Evolutionary conservation across 2,888 invertebrate genomes (phyloP).

Genomic region (Icerya purchasi): DNA sequence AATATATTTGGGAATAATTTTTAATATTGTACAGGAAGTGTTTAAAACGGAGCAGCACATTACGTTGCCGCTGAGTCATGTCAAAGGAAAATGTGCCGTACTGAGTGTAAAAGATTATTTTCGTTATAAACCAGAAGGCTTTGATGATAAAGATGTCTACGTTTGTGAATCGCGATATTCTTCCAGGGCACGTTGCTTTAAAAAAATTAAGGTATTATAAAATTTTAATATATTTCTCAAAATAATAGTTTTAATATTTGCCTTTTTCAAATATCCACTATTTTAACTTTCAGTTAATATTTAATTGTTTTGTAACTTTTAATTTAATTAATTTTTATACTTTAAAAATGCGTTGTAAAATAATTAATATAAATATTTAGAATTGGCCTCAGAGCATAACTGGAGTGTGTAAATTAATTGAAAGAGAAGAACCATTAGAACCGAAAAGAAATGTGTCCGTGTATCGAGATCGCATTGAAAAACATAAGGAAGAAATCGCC

Average conservation of each 20-base stretch:
- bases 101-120: slow-evolving; percentile 90
- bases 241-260: neutral
- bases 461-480: slow-evolving; percentile 73
- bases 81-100: slow-evolving; percentile 75
- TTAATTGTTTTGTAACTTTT: too few relatives aligned
- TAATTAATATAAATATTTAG: slow-evolving; percentile 22
- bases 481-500: slow-evolving; percentile 71
- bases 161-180: slow-evolving; percentile 93
- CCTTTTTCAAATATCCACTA: neutral
- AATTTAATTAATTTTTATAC: too few relatives aligned
- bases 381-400: slow-evolving; percentile 37
- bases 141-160: slow-evolving; percentile 79
- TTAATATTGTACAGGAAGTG: slow-evolving; percentile 39
- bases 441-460: slow-evolving; percentile 78
- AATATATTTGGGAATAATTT: neutral
- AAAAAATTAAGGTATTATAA: slow-evolving; percentile 42
- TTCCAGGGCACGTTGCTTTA: slow-evolving; percentile 63
- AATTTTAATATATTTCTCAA: slow-evolving; percentile 1
- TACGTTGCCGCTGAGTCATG: slow-evolving; percentile 60
- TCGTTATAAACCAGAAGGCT: slow-evolving; percentile 63
- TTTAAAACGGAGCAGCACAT: slow-evolving; percentile 83
- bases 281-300: neutral
- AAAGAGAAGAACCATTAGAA: slow-evolving; percentile 52
- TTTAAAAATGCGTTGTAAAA: too few relatives aligned
- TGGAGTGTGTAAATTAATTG: slow-evolving; percentile 39